Conservation (phyloP, 1,140 invertebrate genomes). For the Drosophila eugracilis region DNA sequence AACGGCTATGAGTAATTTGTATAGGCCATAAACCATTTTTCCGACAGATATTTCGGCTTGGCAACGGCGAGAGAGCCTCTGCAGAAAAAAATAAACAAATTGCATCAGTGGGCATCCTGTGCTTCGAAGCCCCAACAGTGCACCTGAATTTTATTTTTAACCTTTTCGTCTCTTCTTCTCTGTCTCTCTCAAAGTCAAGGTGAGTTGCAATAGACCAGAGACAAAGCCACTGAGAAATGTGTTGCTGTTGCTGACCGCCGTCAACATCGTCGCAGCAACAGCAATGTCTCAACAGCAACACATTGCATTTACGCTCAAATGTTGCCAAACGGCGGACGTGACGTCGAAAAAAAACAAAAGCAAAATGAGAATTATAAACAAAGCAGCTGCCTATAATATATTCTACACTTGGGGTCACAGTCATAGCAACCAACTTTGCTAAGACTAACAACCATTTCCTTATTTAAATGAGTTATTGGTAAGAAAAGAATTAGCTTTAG, state of each 20-base stretch:
- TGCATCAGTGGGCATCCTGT: slow-evolving; percentile 38
- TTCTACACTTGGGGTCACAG: slow-evolving; percentile 16
- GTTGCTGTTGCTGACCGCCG: slow-evolving; percentile 24
- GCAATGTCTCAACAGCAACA: slow-evolving; percentile 7
- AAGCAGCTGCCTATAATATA: slow-evolving; percentile 28
- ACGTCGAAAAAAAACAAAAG: slow-evolving; percentile 21
- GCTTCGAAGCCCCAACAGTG: slow-evolving; percentile 39
- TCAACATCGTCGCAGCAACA: slow-evolving; percentile 27
- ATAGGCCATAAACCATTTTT: slow-evolving; percentile 24
- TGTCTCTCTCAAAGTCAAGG: slow-evolving; percentile 48
- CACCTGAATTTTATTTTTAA: slow-evolving; percentile 33
- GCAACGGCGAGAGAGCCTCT: slow-evolving; percentile 12
- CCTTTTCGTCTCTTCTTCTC: slow-evolving; percentile 5
- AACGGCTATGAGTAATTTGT: slow-evolving; percentile 37
- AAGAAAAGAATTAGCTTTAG: too few species aligned
- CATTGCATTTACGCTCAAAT: slow-evolving; percentile 6
- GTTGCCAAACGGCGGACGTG: slow-evolving; percentile 46
- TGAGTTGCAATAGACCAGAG: slow-evolving; percentile 13
- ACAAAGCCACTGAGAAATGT: slow-evolving; percentile 22
- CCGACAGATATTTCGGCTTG: slow-evolving; percentile 18
- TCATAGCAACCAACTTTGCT: slow-evolving; percentile 15
- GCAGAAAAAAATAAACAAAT: slow-evolving; percentile 34
- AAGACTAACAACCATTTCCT: too few species aligned
- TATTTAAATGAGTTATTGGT: not conserved
- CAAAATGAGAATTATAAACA: slow-evolving; percentile 42